A percentile compares a stretch with the other conserved stretches of the same genome.
These are phyloP conservation scores for Polyommatus iphigenia DNA, from an alignment of 2,888 invertebrate genomes.

Conservation along the genomic window DNA sequence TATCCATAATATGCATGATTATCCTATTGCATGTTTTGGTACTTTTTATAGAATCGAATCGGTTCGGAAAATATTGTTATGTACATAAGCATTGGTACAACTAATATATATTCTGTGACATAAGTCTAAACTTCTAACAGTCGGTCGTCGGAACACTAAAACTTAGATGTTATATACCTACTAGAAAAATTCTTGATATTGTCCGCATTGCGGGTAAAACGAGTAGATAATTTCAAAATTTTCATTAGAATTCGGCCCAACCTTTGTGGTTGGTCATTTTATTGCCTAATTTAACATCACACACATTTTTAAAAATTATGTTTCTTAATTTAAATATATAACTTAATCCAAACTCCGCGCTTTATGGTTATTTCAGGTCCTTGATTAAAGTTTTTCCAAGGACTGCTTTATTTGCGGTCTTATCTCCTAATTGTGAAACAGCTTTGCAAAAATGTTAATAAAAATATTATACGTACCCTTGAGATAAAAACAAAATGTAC, in stretches of 20 bases:
- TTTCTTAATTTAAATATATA: slow-evolving; percentile 32
- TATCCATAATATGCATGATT: too few species aligned
- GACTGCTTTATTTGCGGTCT: neutral
- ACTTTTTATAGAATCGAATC: too few species aligned
- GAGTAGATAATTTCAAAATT: neutral
- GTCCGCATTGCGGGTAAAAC: too few species aligned
- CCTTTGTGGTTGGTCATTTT: slow-evolving; percentile 21
- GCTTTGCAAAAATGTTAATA: neutral
- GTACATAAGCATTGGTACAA: too few species aligned
- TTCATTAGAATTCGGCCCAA: slow-evolving; percentile 14
- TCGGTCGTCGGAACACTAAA: neutral
- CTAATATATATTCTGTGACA: too few species aligned
- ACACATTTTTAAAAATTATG: slow-evolving; percentile 28
- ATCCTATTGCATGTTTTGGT: too few species aligned
- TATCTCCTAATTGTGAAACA: slow-evolving; percentile 15
- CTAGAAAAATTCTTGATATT: too few species aligned
- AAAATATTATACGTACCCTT: neutral
- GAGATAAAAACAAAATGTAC: slow-evolving; percentile 2
- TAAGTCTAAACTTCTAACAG: too few species aligned
- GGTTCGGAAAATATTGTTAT: too few species aligned
- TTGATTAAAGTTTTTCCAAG: slow-evolving; percentile 25
- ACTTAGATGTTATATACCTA: neutral
- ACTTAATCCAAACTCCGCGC: slow-evolving; percentile 27
- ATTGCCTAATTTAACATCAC: slow-evolving; percentile 25
- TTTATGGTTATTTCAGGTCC: slow-evolving; percentile 23